Evolutionary conservation across 2,797 vertebrate species (phyloP).

Genomic region (Pantherophis alleghaniensis): DNA sequence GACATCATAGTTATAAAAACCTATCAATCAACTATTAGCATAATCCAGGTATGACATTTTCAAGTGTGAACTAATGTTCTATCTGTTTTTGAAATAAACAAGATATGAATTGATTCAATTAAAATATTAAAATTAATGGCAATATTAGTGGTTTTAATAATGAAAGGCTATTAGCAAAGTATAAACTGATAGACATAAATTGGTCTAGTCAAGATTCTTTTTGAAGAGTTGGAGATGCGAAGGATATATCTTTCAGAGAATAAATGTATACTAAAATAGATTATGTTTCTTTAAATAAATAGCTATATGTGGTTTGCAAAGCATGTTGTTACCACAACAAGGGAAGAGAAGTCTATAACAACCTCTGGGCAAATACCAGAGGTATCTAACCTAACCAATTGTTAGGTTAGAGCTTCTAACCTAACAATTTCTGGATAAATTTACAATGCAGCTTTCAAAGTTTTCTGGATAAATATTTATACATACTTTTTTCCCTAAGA

Average conservation of each 20-base stretch:
- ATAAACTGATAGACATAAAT: neutral
- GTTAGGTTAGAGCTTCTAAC: neutral
- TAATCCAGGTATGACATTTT: neutral
- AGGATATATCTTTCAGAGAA: neutral
- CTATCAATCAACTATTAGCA: neutral
- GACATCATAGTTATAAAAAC: neutral
- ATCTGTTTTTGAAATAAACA: neutral
- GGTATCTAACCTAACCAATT: too few relatives aligned
- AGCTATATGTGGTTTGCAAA: neutral
- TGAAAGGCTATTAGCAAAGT: neutral
- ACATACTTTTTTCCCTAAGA: neutral
- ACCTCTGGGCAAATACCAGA: neutral
- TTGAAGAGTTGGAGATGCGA: neutral
- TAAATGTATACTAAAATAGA: neutral
- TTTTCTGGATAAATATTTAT: fast-evolving
- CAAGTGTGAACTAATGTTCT: neutral
- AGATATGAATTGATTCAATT: neutral
- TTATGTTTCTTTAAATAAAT: neutral
- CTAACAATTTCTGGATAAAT: neutral
- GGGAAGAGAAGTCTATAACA: neutral
- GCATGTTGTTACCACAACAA: neutral
- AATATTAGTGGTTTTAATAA: neutral
- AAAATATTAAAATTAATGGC: neutral
- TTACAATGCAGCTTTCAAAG: neutral
- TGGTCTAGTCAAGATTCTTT: neutral